A percentile compares a stretch with the other conserved stretches of the same genome.
These are phyloP conservation scores for Drosophila neocordata DNA, from an alignment of 1,140 invertebrate genomes.

Conservation along the genomic window DNA sequence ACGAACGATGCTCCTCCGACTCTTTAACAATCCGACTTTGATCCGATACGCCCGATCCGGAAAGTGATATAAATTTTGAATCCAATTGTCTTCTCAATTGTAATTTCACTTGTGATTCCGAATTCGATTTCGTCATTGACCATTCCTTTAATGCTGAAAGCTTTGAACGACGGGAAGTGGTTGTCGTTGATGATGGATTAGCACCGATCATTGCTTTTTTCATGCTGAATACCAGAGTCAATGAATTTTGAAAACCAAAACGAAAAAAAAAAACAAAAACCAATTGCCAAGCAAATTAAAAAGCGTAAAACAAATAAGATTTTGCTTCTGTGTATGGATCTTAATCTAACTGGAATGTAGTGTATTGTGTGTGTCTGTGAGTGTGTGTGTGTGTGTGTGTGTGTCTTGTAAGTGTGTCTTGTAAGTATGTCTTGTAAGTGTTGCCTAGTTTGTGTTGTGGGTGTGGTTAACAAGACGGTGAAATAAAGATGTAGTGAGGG, in stretches of 20 bases:
- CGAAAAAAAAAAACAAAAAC: too few relatives aligned
- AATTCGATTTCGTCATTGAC: not conserved
- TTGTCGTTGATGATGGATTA: not conserved
- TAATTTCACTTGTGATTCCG: not conserved
- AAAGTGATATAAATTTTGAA: not conserved
- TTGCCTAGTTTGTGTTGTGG: too few relatives aligned
- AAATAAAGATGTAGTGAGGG: too few relatives aligned
- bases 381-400: too few relatives aligned
- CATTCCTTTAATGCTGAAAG: not conserved
- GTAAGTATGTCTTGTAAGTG: constrained; percentile 5
- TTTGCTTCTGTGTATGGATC: too few relatives aligned
- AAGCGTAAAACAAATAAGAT: too few relatives aligned
- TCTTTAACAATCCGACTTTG: not conserved
- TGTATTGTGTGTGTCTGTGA: too few relatives aligned
- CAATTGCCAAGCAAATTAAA: too few relatives aligned
- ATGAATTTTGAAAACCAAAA: too few relatives aligned
- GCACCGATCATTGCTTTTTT: not conserved
- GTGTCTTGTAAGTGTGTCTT: not conserved
- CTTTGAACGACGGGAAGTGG: not conserved
- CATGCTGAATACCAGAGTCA: not conserved
- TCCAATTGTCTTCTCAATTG: not conserved
- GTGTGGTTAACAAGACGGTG: too few relatives aligned
- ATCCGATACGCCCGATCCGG: not conserved
- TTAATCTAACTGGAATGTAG: too few relatives aligned
- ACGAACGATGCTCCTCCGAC: not conserved